phyloP scores from a whole-genome alignment of 2,888 invertebrate species.

The Pherbina coryleti region DNA sequence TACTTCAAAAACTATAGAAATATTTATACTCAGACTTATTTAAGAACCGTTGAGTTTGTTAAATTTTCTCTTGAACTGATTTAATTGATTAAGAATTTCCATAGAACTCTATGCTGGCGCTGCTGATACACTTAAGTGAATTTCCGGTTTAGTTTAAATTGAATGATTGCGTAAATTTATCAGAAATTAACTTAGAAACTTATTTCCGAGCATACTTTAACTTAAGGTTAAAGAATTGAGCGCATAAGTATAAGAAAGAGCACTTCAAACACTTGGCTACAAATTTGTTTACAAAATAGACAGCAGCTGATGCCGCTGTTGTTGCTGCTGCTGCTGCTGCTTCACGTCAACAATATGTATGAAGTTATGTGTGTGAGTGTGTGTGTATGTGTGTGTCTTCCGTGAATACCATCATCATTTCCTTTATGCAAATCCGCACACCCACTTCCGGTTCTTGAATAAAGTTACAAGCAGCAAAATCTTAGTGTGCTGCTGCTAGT shows the following conservation, averaged over 20 bases:
- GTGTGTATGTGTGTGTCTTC: background rate
- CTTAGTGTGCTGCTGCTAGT: background rate
- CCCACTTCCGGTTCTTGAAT: background rate
- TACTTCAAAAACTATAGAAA: too few species aligned
- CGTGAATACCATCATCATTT: background rate
- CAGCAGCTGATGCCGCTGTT: background rate
- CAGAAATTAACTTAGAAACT: conserved; percentile 19
- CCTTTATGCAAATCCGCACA: background rate
- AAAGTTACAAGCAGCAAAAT: too few species aligned
- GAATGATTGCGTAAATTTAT: conserved; percentile 7
- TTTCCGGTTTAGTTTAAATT: background rate
- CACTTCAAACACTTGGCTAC: background rate
- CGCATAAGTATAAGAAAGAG: background rate
- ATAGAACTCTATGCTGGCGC: too few species aligned
- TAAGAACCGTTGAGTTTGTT: too few species aligned
- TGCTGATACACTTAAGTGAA: too few species aligned
- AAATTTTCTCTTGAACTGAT: too few species aligned
- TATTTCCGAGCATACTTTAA: background rate
- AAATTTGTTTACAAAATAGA: conserved; percentile 1
- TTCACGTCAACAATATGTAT: background rate
- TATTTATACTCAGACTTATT: too few species aligned
- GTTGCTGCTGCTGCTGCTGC: background rate
- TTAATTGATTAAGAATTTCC: too few species aligned
- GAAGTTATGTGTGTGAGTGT: background rate
- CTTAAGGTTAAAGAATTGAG: background rate